Percentiles rank a stretch among this genome's conserved stretches.
phyloP scores from a whole-genome alignment of 1,140 invertebrate genomes.

The Archivesica marissinica region DNA sequence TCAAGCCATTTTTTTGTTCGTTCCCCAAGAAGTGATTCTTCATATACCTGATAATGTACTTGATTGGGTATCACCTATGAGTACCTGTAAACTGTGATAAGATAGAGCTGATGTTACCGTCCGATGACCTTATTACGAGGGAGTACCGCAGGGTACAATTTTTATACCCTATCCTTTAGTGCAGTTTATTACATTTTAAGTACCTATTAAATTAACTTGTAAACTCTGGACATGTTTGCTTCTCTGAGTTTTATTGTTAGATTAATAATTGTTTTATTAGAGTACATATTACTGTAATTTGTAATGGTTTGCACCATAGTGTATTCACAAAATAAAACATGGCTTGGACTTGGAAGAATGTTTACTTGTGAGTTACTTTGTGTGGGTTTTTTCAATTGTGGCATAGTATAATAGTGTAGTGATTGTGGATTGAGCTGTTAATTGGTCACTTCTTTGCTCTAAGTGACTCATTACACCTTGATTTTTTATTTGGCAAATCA shows the following conservation, averaged over 20 bases:
- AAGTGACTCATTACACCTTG: no score
- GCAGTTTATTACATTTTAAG: constrained; percentile 44
- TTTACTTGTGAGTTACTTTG: neutral
- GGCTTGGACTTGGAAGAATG: neutral
- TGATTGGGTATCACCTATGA: no score
- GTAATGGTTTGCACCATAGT: neutral
- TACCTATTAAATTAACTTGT: constrained; percentile 36
- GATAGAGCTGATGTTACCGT: neutral
- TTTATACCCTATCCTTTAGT: constrained; percentile 39
- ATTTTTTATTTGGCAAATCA: no score
- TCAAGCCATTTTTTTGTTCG: no score
- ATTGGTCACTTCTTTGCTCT: no score
- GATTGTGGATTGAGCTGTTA: no score
- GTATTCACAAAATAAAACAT: neutral
- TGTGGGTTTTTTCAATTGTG: neutral
- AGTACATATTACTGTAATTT: constrained; percentile 15
- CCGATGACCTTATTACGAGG: neutral
- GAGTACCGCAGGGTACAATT: constrained; percentile 31
- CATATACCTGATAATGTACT: no score
- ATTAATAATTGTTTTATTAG: constrained; percentile 36
- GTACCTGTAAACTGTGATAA: no score
- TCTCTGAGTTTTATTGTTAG: constrained; percentile 16
- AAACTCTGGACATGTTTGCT: constrained; percentile 25
- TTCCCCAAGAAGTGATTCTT: no score
- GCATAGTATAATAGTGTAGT: no score